Evolutionary conservation across 2,113 vertebrate species (phyloP).

Genomic region (Notechis scutatus): DNA sequence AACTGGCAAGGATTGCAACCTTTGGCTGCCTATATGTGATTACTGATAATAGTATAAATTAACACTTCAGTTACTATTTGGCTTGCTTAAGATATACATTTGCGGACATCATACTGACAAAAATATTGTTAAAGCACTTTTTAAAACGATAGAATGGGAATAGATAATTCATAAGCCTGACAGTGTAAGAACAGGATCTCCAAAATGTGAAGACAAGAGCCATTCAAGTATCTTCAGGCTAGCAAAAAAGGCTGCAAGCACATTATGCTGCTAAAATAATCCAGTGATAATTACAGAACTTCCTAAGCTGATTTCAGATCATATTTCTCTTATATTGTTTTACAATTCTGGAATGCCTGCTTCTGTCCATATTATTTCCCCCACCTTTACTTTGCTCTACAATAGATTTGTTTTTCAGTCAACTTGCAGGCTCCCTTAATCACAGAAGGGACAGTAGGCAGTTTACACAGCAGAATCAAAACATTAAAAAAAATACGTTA

Average conservation of each 20-base stretch:
- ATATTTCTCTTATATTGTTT: conserved; percentile 32
- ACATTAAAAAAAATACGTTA: background rate
- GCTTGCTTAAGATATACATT: conserved; percentile 1
- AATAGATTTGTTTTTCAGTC: conserved; percentile 38
- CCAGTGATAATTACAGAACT: conserved; percentile 44
- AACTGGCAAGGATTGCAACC: background rate
- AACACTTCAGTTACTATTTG: background rate
- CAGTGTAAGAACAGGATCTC: background rate
- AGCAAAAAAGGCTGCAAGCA: conserved; percentile 9
- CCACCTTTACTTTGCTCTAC: conserved; percentile 2
- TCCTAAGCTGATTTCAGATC: conserved; percentile 40
- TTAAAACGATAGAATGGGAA: background rate
- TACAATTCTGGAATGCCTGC: conserved; percentile 26
- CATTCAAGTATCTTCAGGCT: conserved; percentile 31
- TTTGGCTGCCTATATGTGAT: background rate
- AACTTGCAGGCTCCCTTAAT: background rate
- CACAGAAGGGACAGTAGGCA: background rate
- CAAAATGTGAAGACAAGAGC: conserved; percentile 7
- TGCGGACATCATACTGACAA: background rate
- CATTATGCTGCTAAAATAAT: conserved; percentile 41
- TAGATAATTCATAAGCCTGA: background rate
- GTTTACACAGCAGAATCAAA: background rate
- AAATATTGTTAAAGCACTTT: conserved; percentile 17
- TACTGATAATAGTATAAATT: background rate
- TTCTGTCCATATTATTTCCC: conserved; percentile 33